Evolutionary conservation across 2,888 invertebrate species (phyloP).

Genomic region (Diarsia rubi): DNA sequence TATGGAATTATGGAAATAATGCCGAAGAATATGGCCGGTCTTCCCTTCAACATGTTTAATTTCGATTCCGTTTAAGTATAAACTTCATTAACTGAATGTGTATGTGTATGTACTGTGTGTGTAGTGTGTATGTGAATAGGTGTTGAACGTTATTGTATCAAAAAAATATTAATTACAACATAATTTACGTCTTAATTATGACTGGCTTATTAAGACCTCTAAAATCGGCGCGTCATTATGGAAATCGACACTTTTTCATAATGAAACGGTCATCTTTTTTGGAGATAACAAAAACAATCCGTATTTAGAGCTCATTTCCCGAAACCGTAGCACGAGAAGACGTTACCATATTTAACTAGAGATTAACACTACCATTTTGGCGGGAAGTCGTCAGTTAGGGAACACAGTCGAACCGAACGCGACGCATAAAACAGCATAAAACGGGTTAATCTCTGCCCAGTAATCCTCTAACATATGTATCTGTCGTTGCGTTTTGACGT

Average conservation of each 20-base stretch:
- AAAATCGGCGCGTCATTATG: slow-evolving; percentile 34
- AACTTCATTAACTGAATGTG: slow-evolving; percentile 11
- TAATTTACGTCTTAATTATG: slow-evolving; percentile 20
- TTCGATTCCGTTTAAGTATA: slow-evolving; percentile 7
- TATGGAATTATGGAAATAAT: not conserved
- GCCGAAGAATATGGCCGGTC: slow-evolving; percentile 1
- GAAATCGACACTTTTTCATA: slow-evolving; percentile 39
- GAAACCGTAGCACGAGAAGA: slow-evolving; percentile 73
- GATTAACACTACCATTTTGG: slow-evolving; percentile 84
- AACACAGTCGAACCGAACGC: slow-evolving; percentile 75
- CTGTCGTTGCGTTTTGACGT: slow-evolving; percentile 89
- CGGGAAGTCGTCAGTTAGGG: slow-evolving; percentile 84
- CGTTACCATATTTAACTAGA: slow-evolving; percentile 83
- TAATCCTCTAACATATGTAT: slow-evolving; percentile 90
- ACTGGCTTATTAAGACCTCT: slow-evolving; percentile 9
- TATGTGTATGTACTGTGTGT: no score
- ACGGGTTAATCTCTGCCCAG: slow-evolving; percentile 86
- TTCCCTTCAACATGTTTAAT: slow-evolving; percentile 7
- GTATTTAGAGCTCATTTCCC: slow-evolving; percentile 81
- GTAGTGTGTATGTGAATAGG: no score
- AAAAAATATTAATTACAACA: no score
- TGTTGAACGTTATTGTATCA: no score
- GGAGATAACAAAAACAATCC: slow-evolving; percentile 78
- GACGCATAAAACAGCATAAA: slow-evolving; percentile 85
- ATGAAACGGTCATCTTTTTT: slow-evolving; percentile 54